Evolutionary conservation across 2,113 vertebrate species (phyloP).

Genomic region (Siniperca knerii): DNA sequence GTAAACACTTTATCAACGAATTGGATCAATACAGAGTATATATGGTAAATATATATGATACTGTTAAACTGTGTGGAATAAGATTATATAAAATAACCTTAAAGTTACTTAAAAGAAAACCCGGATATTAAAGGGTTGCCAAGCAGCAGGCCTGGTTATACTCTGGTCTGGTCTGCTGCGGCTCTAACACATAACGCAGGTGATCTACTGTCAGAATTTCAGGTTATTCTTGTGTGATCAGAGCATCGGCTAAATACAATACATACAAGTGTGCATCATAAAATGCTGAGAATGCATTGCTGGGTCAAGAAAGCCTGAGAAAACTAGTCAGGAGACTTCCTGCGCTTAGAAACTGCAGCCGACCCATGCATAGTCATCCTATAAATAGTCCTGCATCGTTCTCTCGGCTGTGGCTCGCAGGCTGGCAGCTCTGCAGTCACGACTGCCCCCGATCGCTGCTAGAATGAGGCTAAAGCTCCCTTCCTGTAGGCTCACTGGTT

Average conservation of each 20-base stretch:
- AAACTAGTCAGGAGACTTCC: constrained; percentile 34
- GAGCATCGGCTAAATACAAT: neutral
- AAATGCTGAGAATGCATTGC: constrained; percentile 19
- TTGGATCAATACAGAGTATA: neutral
- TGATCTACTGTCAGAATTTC: neutral
- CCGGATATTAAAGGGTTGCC: too few species aligned
- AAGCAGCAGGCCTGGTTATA: neutral
- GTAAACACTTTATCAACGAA: neutral
- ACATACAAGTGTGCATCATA: neutral
- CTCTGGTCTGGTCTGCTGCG: neutral
- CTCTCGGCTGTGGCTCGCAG: constrained; percentile 51
- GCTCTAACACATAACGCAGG: neutral
- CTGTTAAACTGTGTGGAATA: too few species aligned
- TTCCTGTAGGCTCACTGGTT: constrained; percentile 40
- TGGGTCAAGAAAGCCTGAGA: neutral
- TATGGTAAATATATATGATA: too few species aligned
- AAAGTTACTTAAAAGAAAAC: too few species aligned
- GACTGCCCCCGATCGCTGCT: constrained; percentile 52
- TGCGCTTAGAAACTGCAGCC: constrained; percentile 63
- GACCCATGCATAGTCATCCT: constrained; percentile 49
- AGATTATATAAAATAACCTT: too few species aligned
- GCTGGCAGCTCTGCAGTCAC: constrained; percentile 75
- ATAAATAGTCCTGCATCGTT: constrained; percentile 72
- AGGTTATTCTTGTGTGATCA: neutral
- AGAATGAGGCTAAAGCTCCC: constrained; percentile 41